Evolutionary conservation across 1,140 invertebrate genomes (phyloP), one percentile per base, ranked within the genome.

Genomic region (Leguminivora glycinivorella): DNA sequence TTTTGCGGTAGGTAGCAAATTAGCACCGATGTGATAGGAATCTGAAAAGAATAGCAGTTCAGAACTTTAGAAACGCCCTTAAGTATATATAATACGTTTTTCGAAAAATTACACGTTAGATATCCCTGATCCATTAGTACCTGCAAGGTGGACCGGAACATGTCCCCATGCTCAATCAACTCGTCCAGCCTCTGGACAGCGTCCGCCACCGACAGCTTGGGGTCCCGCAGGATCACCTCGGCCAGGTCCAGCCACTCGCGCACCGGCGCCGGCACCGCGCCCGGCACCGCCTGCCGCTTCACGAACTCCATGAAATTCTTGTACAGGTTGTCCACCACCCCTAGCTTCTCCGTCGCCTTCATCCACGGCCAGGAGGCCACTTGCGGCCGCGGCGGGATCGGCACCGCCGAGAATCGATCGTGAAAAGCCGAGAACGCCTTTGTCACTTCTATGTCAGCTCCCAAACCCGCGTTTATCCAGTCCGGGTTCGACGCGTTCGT

Each of bases 171-270:
- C 22, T 92, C 83, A 67, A 94, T 89, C 19, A 93, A 72, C 12
- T 93, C 90, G 68, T 93, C 76, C 12, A 95, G 85, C 43, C 91
- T 90, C 12, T 88, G 81, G 24, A 94, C 80, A 0, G 93, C 85
- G 17, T 82, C 76, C 14, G 92, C 80, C 17, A 95, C 91, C 0
- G 93, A 93, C 9, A 84, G 83, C 56, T 91, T 93, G 0, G 92
- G 83, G 75, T 95, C 93, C 47, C 92, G 88, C 17, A 96, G 82
- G 19, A 95, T 89, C 0, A 92, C 92, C 43, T 95, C 92, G 0
- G 94, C 93, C 56, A 96, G 84, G 83, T 95, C 93, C 10, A 92
- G 73, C 91, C 95, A 94, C n/a, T 93, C 93, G 60, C 88, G 91
- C 52, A 83, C 83, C 4, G 89, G 92, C 17, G 90, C 92, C 17